A percentile compares a stretch with the other conserved stretches of the same genome.
Conservation (phyloP, 2,888 invertebrate genomes). For the Nemoura dubitans region DNA sequence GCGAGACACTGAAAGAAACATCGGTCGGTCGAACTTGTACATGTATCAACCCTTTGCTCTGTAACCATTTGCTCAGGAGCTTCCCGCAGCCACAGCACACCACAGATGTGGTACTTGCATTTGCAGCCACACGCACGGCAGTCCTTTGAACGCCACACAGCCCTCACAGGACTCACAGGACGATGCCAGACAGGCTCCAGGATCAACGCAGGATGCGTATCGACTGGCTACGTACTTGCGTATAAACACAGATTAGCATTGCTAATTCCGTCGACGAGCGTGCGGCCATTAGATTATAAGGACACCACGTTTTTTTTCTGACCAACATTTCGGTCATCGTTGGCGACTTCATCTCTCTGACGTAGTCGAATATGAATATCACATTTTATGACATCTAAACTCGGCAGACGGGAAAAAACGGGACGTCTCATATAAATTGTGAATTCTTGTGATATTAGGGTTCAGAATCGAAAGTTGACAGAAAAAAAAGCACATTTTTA, state of each 20-base stretch:
- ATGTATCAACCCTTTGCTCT: no score
- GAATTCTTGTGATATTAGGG: background rate
- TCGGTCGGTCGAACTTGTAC: no score
- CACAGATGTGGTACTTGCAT: background rate
- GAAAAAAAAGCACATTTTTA: no score
- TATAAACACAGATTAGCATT: background rate
- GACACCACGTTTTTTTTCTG: background rate
- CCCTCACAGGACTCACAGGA: background rate
- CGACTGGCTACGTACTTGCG: constrained; percentile 12
- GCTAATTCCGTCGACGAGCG: background rate
- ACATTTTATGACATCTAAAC: background rate
- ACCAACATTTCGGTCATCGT: background rate
- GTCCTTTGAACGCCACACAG: background rate
- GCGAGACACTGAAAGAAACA: no score
- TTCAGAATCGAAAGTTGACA: background rate
- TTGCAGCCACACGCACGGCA: background rate
- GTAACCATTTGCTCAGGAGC: no score
- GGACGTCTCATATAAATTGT: background rate
- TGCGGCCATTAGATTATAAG: background rate
- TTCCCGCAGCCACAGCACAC: background rate
- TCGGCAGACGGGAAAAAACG: background rate
- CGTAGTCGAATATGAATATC: background rate
- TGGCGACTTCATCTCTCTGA: background rate
- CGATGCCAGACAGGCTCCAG: background rate
- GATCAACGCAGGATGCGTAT: background rate